Base-by-base conservation (phyloP, 2,888 invertebrate species). In the Cheilosia pagana region DNA sequence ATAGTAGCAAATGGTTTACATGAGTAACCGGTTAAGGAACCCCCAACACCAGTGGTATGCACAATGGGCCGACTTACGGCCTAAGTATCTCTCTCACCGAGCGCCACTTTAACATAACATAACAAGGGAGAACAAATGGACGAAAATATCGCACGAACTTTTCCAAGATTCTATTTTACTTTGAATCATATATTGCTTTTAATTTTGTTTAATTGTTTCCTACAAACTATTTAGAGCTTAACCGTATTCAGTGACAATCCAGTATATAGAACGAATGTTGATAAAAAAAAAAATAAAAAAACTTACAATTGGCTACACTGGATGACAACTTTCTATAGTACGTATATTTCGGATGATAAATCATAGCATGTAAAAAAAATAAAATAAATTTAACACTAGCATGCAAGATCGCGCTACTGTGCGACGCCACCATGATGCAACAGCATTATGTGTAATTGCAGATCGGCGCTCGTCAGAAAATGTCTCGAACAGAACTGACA, bases 391-490 rank as follows among this genome's bases (percentile, higher is more conserved):
- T 28, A 31, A 43, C 5, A 31, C 16, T 50, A 31, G 5, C 1
- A 7, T 28, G 41, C 28, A 31, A 39, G 8, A 62, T 28, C 12
- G 45, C 10, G 35, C 48, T 75, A 68, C 23, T 75, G 77, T 19
- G 43, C 28, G 67, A 35, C 43, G 79, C 43, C 83, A 21, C 53
- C 82, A 31, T 87, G 81, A 67, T 88, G 88, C 65, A 87, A 65
- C 39, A 87, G 74, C 82, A 87, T 85, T 23, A 88, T 87, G 63
- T 88, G 88, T 85, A 87, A 85, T 65, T 88, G 88, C 35, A 88
- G 65, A 76, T 88, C 88, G 43, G 86, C 87, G 53, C 87, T 87
- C 6, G 87, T 87, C 2, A 87, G 57, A 23, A 88, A 88, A 35
- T 87, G 86, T 21, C 79, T 68, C 12, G 85, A 68, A 62, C 88